These are phyloP conservation scores for Druceiella hillmani DNA, from an alignment of 2,888 invertebrate genomes.

Conservation along the genomic window DNA sequence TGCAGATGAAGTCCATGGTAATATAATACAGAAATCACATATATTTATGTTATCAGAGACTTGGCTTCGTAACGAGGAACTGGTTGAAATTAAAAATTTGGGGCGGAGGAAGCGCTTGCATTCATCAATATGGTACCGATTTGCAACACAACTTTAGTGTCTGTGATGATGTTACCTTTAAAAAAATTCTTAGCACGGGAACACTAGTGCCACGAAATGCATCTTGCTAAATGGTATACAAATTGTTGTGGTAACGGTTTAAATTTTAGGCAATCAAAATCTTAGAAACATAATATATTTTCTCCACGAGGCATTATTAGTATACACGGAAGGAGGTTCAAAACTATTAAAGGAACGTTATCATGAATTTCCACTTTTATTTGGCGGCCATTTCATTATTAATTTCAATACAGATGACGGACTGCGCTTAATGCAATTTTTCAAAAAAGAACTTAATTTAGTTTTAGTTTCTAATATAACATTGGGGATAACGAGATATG, in stretches of 20 bases:
- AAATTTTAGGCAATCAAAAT: background rate
- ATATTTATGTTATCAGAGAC: constrained; percentile 1
- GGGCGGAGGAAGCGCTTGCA: background rate
- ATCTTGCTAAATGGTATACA: background rate
- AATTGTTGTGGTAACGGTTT: background rate
- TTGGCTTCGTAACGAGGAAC: background rate
- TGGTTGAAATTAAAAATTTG: constrained; percentile 1
- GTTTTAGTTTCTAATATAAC: background rate
- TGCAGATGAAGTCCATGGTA: background rate
- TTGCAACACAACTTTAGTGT: too few relatives aligned
- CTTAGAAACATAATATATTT: background rate
- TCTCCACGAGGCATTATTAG: background rate
- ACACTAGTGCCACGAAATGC: background rate
- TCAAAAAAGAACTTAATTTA: background rate
- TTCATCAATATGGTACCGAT: too few relatives aligned
- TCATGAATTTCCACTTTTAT: constrained; percentile 1
- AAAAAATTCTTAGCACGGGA: background rate
- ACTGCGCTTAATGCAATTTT: background rate
- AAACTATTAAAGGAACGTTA: background rate
- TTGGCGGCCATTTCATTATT: background rate
- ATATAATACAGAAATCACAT: constrained; percentile 1
- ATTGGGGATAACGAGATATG: background rate
- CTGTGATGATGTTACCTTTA: background rate
- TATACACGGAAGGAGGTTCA: background rate
- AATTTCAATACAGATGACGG: background rate